Base-by-base conservation (phyloP, 2,888 invertebrate species). In the Scaptomyza cyrtandrae region DNA sequence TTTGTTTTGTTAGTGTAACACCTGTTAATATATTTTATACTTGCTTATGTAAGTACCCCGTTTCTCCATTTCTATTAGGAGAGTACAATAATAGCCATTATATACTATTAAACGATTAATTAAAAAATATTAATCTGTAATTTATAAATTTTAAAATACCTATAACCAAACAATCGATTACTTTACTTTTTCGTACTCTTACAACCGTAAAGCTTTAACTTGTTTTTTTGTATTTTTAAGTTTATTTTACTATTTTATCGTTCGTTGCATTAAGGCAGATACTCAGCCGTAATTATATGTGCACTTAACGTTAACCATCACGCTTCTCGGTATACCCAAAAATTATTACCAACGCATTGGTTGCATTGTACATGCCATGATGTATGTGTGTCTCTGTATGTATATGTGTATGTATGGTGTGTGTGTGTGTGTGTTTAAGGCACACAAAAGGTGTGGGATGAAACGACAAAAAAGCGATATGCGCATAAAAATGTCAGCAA, bases 381-480 rank as follows among this genome's bases (percentile, higher is more conserved):
- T 10, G 6, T 33, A 33, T 33, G 33, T 44, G 43, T 43, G 19
- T 66, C 35, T 31, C 27, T 53, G 58, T 19, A 39, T 53, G 29
- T 49, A 50, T 19, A 46, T 49, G 43, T 56, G 57, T 49, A 45
- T 45, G 55, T 68, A 64, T 50, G 43, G 19, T 43, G 19, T 43
- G 33, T 19, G 46, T 50, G 19, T 19, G 19, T 62, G 35, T 69
- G 52, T 61, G 48, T 63, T 24, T 27, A 53, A 50, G 48, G 65
- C 72, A 77, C 65, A 79, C 72, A 70, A 79, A 71, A 79, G 68
- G 85, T 86, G 86, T 86, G 86, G 83, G 85, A 88, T 86, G 75
- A 80, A 85, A 80, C 86, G 73, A 82, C 86, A 86, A 88, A 80
- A 86, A 80, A 80, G 75, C 79, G 72, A 83, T 78, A 87, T 86